Percentiles rank a stretch among this genome's conserved stretches.
Conservation (phyloP, 1,140 invertebrate species). For the Eulimnadia texana region DNA sequence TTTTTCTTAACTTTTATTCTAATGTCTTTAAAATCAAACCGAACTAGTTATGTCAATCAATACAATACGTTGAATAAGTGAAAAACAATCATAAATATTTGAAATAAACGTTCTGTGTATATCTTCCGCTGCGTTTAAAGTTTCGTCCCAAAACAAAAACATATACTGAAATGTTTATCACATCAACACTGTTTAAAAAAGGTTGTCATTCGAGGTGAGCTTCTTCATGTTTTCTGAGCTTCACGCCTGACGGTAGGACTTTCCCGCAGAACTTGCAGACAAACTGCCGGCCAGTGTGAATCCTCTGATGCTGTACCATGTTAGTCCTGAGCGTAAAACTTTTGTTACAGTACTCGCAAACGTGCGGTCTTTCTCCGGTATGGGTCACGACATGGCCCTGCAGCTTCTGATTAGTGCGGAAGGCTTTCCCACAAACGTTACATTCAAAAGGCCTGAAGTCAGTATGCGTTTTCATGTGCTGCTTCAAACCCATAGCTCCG, state of each 20-base stretch:
- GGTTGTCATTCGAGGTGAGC: not conserved
- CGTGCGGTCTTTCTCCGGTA: constrained; percentile 29
- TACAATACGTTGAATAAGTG: too few relatives aligned
- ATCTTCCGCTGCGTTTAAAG: too few relatives aligned
- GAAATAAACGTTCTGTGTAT: too few relatives aligned
- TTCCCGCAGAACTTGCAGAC: not conserved
- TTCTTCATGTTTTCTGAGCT: not conserved
- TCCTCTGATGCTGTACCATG: constrained; percentile 29
- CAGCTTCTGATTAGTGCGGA: not conserved
- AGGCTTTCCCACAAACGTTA: not conserved
- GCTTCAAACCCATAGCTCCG: not conserved
- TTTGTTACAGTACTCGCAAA: constrained; percentile 32
- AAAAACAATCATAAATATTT: too few relatives aligned
- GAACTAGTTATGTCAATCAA: too few relatives aligned
- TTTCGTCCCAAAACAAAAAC: too few relatives aligned
- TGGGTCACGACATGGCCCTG: constrained; percentile 19
- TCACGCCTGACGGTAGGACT: not conserved
- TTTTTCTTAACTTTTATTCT: too few relatives aligned
- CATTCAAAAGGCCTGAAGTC: not conserved
- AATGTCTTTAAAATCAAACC: too few relatives aligned
- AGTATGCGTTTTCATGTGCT: not conserved
- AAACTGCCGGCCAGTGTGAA: constrained; percentile 15
- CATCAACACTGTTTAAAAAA: too few relatives aligned
- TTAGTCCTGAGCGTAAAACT: constrained; percentile 33
- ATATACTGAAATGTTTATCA: too few relatives aligned